These are phyloP conservation scores for Sinotaia quadrata DNA, from an alignment of 2,888 invertebrate species.

Conservation along the genomic window DNA sequence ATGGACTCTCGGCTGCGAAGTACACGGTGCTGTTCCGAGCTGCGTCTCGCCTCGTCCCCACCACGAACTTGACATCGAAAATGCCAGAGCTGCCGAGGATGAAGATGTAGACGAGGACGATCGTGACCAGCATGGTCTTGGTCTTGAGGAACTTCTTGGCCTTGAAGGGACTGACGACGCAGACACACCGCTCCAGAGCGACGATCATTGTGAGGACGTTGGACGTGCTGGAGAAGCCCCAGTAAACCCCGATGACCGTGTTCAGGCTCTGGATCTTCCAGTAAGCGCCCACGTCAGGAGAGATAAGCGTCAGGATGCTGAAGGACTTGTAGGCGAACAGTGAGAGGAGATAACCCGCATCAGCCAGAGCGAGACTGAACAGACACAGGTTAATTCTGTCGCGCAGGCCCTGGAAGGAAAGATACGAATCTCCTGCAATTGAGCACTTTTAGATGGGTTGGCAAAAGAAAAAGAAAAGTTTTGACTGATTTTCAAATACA, in stretches of 20 bases:
- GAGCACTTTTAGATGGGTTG: too few species aligned
- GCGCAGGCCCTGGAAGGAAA: conserved; percentile 12
- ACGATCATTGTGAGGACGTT: conserved; percentile 22
- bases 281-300: conserved; percentile 4
- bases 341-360: conserved; percentile 5
- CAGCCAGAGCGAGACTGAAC: conserved; percentile 26
- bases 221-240: conserved; percentile 19
- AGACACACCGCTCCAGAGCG: conserved; percentile 16
- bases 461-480: too few species aligned
- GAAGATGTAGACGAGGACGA: conserved; percentile 22
- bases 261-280: conserved; percentile 23
- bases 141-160: conserved; percentile 17
- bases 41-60: neutral
- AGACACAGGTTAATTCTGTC: conserved; percentile 26
- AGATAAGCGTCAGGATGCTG: conserved; percentile 15
- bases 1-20: neutral
- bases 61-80: conserved; percentile 15
- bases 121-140: conserved; percentile 9
- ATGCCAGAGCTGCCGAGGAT: conserved; percentile 6
- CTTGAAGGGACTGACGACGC: conserved; percentile 19
- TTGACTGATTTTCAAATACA: too few species aligned
- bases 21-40: neutral
- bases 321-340: conserved; percentile 23
- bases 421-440: too few species aligned
- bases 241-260: conserved; percentile 21